Evolutionary conservation across 64 coral and sea anemone species (phyloP).

Genomic region (Pocillopora verrucosa): DNA sequence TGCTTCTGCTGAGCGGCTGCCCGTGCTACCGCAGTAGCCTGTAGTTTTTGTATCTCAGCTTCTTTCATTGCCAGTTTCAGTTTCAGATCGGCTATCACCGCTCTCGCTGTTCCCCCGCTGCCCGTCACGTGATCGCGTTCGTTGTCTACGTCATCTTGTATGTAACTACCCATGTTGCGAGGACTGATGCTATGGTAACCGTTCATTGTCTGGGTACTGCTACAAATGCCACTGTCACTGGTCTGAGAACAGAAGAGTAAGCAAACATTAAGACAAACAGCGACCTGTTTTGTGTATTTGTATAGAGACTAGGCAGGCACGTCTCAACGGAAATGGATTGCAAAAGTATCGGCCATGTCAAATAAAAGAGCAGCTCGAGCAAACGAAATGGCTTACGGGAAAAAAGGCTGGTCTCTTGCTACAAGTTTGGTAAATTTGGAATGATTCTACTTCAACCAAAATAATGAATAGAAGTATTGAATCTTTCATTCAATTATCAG

Average conservation of each 20-base stretch:
- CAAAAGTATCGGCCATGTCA: no score
- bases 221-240: slow-evolving; percentile 88
- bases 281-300: no score
- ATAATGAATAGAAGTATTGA: no score
- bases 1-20: slow-evolving; percentile 90
- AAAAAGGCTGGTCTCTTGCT: no score
- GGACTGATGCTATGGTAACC: slow-evolving; percentile 74
- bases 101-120: slow-evolving; percentile 74
- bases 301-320: no score
- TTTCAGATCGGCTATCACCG: slow-evolving; percentile 86
- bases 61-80: slow-evolving; percentile 92
- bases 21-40: slow-evolving; percentile 82
- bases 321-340: no score
- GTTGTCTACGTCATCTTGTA: slow-evolving; percentile 70
- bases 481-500: no score
- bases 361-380: no score
- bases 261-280: not conserved
- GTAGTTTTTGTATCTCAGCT: slow-evolving; percentile 91
- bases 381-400: no score
- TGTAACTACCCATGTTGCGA: slow-evolving; percentile 68
- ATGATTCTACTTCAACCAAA: no score
- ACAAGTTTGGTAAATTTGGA: no score
- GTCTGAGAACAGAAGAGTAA: slow-evolving; percentile 34
- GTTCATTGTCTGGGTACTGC: slow-evolving; percentile 78
- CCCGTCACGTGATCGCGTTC: slow-evolving; percentile 68